A percentile compares a stretch with the other conserved stretches of the same genome.
Conservation (phyloP, 2,113 vertebrate species). For the Toxotes jaculatrix region DNA sequence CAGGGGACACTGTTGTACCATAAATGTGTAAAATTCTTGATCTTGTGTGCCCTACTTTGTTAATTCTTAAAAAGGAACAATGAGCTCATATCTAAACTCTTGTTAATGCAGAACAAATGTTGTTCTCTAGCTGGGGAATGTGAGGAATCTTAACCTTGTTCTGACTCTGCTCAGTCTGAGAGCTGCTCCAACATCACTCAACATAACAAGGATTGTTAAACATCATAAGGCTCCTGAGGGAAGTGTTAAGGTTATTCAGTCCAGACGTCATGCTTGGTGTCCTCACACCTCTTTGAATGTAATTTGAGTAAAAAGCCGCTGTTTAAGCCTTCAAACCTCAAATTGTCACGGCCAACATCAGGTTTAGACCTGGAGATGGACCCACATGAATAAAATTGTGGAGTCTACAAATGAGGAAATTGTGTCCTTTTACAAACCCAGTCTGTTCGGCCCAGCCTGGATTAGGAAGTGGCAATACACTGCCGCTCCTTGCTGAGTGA, state of each 20-base stretch:
- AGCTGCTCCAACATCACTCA: slow-evolving; percentile 35
- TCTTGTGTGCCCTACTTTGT: slow-evolving; percentile 1
- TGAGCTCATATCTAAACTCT: slow-evolving; percentile 76
- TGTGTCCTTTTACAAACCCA: slow-evolving; percentile 8
- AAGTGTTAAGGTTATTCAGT: neutral
- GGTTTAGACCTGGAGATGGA: neutral
- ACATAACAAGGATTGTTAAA: slow-evolving; percentile 7
- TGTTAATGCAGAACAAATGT: slow-evolving; percentile 82
- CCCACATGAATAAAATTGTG: neutral
- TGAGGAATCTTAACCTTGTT: slow-evolving; percentile 63
- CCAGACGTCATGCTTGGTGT: neutral
- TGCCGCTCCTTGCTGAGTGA: slow-evolving; percentile 29
- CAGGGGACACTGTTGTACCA: slow-evolving; percentile 30
- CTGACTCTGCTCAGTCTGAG: slow-evolving; percentile 19
- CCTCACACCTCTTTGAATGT: slow-evolving; percentile 14
- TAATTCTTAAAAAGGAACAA: slow-evolving; percentile 63
- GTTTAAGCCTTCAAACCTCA: neutral
- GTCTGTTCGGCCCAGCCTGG: neutral
- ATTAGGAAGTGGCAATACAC: slow-evolving; percentile 1
- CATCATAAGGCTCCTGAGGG: neutral
- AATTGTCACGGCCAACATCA: too few species aligned
- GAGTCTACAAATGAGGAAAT: neutral
- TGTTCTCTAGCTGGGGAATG: slow-evolving; percentile 58
- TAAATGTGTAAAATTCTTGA: neutral
- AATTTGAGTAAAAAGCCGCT: neutral